Evolutionary conservation across 2,888 invertebrate species (phyloP).

Genomic region (Drosophila borealis): DNA sequence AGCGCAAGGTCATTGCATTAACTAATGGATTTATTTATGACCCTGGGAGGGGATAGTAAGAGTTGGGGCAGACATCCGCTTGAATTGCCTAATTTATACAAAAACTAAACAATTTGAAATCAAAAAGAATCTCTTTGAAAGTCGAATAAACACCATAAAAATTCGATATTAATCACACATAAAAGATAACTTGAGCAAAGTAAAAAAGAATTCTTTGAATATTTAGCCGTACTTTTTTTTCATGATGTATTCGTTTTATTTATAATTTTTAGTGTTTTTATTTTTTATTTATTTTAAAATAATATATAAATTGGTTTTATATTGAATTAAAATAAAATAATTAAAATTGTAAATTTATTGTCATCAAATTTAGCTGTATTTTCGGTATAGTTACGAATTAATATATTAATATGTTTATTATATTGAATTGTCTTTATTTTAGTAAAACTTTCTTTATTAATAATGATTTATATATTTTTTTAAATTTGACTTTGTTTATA

Average conservation of each 20-base stretch:
- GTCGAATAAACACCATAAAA: background rate
- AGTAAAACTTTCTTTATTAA: background rate
- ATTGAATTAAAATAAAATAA: no score
- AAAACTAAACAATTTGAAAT: conserved; percentile 11
- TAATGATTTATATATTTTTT: background rate
- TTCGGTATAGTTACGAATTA: no score
- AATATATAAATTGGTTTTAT: no score
- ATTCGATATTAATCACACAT: background rate
- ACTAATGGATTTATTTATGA: conserved; percentile 31
- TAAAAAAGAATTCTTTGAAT: background rate
- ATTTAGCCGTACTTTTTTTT: no score
- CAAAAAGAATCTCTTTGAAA: conserved; percentile 4
- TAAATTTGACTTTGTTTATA: background rate
- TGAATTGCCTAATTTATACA: conserved; percentile 7
- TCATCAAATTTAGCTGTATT: no score
- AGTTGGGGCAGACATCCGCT: conserved; percentile 6
- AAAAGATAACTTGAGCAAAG: background rate
- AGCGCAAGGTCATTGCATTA: conserved; percentile 27
- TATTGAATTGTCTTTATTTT: no score
- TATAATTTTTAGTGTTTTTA: no score
- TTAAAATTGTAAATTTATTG: no score
- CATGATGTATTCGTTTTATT: background rate
- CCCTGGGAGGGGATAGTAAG: background rate
- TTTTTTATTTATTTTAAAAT: no score
- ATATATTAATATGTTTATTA: no score